Evolutionary conservation across 2,113 vertebrate genomes (phyloP).

Genomic region (Oenanthe oenanthe): DNA sequence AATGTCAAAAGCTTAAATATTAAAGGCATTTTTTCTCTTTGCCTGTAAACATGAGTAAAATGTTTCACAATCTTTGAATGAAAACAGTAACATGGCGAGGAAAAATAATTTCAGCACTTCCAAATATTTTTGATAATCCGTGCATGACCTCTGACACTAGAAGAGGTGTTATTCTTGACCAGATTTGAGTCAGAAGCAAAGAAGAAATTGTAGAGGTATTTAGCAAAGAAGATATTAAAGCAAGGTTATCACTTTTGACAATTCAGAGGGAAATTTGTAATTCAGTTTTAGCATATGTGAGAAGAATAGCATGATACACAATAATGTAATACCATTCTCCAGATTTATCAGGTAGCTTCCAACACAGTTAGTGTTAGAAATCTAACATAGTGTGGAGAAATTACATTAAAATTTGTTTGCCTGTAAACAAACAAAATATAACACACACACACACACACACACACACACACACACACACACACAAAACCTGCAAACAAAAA

Average conservation of each 20-base stretch:
- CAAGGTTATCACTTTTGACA: background rate
- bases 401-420: background rate
- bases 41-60: background rate
- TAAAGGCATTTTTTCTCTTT: background rate
- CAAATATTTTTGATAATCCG: background rate
- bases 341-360: background rate
- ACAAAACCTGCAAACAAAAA: background rate
- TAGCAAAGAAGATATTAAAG: background rate
- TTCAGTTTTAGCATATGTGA: background rate
- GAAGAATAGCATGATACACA: background rate
- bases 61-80: background rate
- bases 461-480: too few species aligned
- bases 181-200: background rate
- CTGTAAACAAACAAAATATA: background rate
- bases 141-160: background rate
- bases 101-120: background rate
- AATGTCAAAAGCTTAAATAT: conserved; percentile 46
- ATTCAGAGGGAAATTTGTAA: background rate
- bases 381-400: background rate
- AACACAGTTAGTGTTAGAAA: background rate
- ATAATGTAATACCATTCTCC: background rate
- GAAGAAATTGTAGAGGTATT: background rate
- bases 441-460: too few species aligned
- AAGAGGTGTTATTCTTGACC: background rate
- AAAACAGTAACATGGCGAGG: background rate